Conservation (phyloP, 1,140 invertebrate genomes). For the Octopus bimaculoides region DNA sequence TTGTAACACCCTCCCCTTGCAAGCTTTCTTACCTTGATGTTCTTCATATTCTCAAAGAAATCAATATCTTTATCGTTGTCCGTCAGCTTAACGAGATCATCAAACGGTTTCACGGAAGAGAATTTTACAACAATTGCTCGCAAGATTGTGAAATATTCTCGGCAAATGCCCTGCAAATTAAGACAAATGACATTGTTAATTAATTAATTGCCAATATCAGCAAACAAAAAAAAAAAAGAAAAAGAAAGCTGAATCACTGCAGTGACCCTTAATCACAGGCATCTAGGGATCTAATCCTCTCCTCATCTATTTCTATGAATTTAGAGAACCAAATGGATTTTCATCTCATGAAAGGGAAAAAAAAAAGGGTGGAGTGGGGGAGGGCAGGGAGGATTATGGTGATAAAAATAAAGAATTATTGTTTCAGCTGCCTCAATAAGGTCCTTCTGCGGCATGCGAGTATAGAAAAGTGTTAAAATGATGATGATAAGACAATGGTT, state of each 20-base stretch:
- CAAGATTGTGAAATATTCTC: conserved; percentile 76
- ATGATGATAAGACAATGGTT: no score
- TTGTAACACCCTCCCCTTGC: background rate
- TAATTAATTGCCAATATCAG: background rate
- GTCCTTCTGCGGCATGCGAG: no score
- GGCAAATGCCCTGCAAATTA: conserved; percentile 58
- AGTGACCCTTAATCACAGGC: no score
- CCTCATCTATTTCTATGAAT: no score
- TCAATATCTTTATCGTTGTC: conserved; percentile 82
- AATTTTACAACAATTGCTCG: conserved; percentile 68
- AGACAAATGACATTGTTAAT: background rate
- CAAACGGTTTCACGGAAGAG: conserved; percentile 62
- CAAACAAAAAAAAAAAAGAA: background rate
- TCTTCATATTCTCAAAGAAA: conserved; percentile 90
- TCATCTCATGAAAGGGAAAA: no score
- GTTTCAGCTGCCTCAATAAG: no score
- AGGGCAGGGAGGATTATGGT: no score
- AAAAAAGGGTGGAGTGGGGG: no score
- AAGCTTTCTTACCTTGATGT: conserved; percentile 62
- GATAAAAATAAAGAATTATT: no score
- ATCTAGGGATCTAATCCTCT: no score
- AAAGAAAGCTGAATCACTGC: background rate
- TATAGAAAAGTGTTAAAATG: no score
- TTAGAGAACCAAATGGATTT: no score
- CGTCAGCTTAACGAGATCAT: conserved; percentile 71